phyloP scores from a whole-genome alignment of 37 sponge, comb jelly and placozoan genomes.

The Spongia lamella region DNA sequence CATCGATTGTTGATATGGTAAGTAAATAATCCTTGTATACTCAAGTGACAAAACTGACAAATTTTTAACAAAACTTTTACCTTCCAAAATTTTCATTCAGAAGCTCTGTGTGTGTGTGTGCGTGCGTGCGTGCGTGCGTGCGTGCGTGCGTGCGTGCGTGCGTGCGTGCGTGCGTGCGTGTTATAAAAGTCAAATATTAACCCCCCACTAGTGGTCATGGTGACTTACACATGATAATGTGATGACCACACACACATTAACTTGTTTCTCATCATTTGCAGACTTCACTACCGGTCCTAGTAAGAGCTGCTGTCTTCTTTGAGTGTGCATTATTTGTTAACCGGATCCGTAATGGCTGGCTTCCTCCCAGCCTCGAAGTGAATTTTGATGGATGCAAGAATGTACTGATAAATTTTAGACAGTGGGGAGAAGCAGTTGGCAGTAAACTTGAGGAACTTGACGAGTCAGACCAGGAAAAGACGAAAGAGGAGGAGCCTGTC shows the following conservation, averaged over 20 bases:
- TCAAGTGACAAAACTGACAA: no score
- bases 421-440: slow-evolving; percentile 64
- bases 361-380: slow-evolving; percentile 7
- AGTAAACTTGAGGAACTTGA: slow-evolving; percentile 39
- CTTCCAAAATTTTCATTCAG: not conserved
- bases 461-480: not conserved
- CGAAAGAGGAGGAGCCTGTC: not conserved
- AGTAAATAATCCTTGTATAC: not conserved
- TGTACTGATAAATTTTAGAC: slow-evolving; percentile 29
- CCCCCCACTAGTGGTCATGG: no score
- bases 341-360: slow-evolving; percentile 44
- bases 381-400: not conserved
- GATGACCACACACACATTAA: no score
- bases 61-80: not conserved
- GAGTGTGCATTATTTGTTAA: slow-evolving; percentile 73
- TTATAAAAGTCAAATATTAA: no score
- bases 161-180: no score
- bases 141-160: no score
- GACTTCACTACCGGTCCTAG: slow-evolving; percentile 36
- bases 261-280: no score
- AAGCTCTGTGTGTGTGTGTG: not conserved
- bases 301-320: slow-evolving; percentile 56
- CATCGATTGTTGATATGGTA: slow-evolving; percentile 71
- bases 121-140: not conserved
- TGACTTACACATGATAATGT: no score